Percentiles rank a stretch among this genome's conserved stretches.
phyloP scores from a whole-genome alignment of 2,113 vertebrate genomes.

The Picathartes gymnocephalus region DNA sequence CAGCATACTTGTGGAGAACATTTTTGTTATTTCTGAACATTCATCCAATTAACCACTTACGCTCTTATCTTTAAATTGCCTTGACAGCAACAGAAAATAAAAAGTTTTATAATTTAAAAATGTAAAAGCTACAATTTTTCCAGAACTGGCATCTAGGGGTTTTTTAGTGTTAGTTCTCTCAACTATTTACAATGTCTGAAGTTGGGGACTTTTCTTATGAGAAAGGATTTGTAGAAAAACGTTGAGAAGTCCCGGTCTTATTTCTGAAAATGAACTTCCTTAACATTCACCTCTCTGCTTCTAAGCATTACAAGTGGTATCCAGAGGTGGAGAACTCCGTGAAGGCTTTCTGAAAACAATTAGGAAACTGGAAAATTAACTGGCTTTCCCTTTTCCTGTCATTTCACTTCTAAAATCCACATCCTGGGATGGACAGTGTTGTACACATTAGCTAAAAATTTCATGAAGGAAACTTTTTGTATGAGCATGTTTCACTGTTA shows the following conservation, averaged over 20 bases:
- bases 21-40: neutral
- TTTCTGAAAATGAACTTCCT: neutral
- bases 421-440: neutral
- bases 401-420: neutral
- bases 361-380: neutral
- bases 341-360: neutral
- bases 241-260: neutral
- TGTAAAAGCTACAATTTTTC: neutral
- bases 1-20: neutral
- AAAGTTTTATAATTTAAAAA: neutral
- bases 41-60: neutral
- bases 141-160: neutral
- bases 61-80: neutral
- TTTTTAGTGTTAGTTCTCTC: neutral
- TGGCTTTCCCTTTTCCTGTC: neutral
- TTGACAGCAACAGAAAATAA: neutral
- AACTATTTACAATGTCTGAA: neutral
- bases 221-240: neutral
- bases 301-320: neutral
- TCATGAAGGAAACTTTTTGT: neutral
- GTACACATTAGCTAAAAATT: neutral
- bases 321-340: neutral
- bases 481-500: neutral
- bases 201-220: neutral
- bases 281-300: neutral